These are phyloP conservation scores for Ascaphus truei DNA, from an alignment of 2,113 vertebrate genomes.

Conservation along the genomic window DNA sequence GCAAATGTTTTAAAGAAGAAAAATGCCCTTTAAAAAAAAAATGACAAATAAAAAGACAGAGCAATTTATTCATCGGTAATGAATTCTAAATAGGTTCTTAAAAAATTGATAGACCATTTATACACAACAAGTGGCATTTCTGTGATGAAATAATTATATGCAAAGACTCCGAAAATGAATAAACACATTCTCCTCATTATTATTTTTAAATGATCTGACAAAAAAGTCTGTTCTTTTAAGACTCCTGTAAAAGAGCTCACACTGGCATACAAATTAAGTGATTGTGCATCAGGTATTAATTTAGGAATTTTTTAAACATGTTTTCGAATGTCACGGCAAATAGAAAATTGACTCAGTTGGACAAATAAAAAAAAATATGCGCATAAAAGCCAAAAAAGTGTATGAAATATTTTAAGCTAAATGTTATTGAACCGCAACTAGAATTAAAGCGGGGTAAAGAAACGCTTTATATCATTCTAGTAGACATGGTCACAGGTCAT, in stretches of 20 bases:
- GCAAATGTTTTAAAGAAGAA: slow-evolving; percentile 4
- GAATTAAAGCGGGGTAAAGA: too few relatives aligned
- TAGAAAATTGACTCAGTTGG: neutral
- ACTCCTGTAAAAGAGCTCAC: neutral
- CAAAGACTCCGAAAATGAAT: slow-evolving; percentile 47
- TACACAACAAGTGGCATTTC: slow-evolving; percentile 61
- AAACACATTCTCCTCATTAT: neutral
- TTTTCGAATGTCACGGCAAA: neutral
- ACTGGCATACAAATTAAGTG: neutral
- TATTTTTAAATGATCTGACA: neutral
- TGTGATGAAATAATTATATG: slow-evolving; percentile 52
- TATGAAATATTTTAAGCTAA: too few relatives aligned
- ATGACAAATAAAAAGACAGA: neutral
- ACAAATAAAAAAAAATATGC: slow-evolving; percentile 12
- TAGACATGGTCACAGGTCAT: too few relatives aligned
- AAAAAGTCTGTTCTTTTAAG: neutral
- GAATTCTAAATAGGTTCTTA: slow-evolving; percentile 2
- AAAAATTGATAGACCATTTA: slow-evolving; percentile 9
- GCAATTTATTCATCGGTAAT: neutral
- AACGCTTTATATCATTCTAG: too few relatives aligned
- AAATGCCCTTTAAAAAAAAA: slow-evolving; percentile 1
- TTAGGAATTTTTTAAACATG: neutral
- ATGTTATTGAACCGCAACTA: too few relatives aligned
- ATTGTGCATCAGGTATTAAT: neutral
- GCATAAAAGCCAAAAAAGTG: too few relatives aligned